A percentile compares a stretch with the other conserved stretches of the same genome.
These are phyloP conservation scores for Lepidochitona cinerea DNA, from an alignment of 2,888 invertebrate species.

Conservation along the genomic window DNA sequence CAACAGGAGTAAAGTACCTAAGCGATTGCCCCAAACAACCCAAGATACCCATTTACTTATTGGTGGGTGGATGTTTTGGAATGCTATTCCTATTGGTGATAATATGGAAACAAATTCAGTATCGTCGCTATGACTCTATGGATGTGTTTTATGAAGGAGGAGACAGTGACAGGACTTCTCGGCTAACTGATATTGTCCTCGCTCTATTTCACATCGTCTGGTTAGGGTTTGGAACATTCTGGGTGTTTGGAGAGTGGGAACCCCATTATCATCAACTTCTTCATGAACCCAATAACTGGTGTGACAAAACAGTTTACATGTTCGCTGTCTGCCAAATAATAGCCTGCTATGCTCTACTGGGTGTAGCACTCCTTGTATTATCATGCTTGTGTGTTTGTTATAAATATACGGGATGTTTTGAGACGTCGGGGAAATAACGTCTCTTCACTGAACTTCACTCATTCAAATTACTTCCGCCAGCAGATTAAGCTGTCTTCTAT, in stretches of 20 bases:
- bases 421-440: neutral
- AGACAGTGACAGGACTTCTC: constrained; percentile 73
- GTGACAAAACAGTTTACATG: constrained; percentile 82
- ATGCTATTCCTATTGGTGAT: constrained; percentile 76
- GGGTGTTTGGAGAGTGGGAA: constrained; percentile 84
- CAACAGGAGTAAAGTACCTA: constrained; percentile 83
- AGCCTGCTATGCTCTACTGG: constrained; percentile 78
- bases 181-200: constrained; percentile 78
- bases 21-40: constrained; percentile 85
- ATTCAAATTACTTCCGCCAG: too few relatives aligned
- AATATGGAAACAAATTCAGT: constrained; percentile 78
- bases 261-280: constrained; percentile 82
- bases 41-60: constrained; percentile 85
- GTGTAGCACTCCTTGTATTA: constrained; percentile 36
- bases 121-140: constrained; percentile 72
- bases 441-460: too few relatives aligned
- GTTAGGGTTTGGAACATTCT: constrained; percentile 85
- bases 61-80: constrained; percentile 85
- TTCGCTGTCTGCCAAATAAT: constrained; percentile 83
- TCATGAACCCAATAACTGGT: constrained; percentile 86
- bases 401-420: constrained; percentile 20
- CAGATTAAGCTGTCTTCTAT: too few relatives aligned
- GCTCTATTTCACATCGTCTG: constrained; percentile 81
- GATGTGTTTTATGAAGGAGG: constrained; percentile 57
- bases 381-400: constrained; percentile 43